Base-by-base conservation (phyloP, 1,140 invertebrate species). In the Aphelenchoides besseyi region DNA sequence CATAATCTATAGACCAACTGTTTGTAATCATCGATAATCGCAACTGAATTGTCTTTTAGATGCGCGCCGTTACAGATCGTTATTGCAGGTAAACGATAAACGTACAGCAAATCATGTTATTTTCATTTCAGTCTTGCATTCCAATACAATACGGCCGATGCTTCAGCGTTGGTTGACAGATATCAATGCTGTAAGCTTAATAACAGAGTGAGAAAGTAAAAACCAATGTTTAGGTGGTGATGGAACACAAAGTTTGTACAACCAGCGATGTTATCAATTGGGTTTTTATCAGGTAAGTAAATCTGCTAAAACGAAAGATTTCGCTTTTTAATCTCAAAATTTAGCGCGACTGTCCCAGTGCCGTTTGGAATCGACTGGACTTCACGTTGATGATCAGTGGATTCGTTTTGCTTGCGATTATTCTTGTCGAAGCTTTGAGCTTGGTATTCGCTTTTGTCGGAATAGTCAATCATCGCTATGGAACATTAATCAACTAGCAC, bases 71-170 rank as follows among this genome's bases (percentile, higher is more conserved):
- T 28, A n/a, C 73, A n/a, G 8, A 71, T 28, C 16, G 26, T 66
- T 74, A 74, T 59, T 12, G 61, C 5, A 64, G 28, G 9, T 48
- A n/a, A n/a, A n/a, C n/a, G n/a, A n/a, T n/a, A n/a, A n/a, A n/a
- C n/a, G n/a, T n/a, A n/a, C n/a, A n/a, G n/a, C n/a, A n/a, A n/a
- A n/a, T n/a, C n/a, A n/a, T n/a, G n/a, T n/a, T n/a, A n/a, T n/a
- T n/a, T n/a, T n/a, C n/a, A n/a, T n/a, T n/a, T n/a, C n/a, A n/a
- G n/a, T n/a, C n/a, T 72, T 23, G 57, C 73, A 23, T 68, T 71
- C 26, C 41, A 71, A 33, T 78, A 77, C 75, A 57, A 55, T 12
- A 55, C 61, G 5, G 32, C 26, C 3, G 73, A 74, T 36, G 64
- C 73, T 1, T 23, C 33, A 30, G 41, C 57, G 2, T 29, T 74